Evolutionary conservation across 1,140 invertebrate species (phyloP).

Genomic region (Zaprionus capensis): DNA sequence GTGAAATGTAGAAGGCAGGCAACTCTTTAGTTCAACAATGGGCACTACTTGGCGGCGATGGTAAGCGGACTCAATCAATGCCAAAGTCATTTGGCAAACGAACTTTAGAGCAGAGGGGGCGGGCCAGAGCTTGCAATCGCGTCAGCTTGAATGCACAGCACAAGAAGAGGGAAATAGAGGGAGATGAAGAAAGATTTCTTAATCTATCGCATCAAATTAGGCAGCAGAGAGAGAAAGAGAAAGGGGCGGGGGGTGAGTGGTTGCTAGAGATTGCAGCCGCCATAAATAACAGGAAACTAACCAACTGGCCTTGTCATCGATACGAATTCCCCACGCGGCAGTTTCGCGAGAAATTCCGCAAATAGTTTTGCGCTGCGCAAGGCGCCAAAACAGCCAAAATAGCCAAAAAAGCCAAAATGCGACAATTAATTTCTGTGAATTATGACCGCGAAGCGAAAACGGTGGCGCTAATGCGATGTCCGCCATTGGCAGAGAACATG

Average conservation of each 20-base stretch:
- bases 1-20: not conserved
- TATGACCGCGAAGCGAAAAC: conserved; percentile 75
- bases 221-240: not conserved
- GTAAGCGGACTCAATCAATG: conserved; percentile 20
- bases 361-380: not conserved
- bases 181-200: not conserved
- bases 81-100: conserved; percentile 44
- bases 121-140: not conserved
- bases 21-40: not conserved
- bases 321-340: not conserved
- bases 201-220: conserved; percentile 4
- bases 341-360: not conserved
- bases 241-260: not conserved
- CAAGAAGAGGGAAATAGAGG: not conserved
- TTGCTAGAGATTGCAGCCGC: not conserved
- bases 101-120: not conserved
- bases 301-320: conserved; percentile 27
- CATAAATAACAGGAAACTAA: conserved; percentile 13
- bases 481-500: conserved; percentile 60
- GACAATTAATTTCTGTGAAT: conserved; percentile 81
- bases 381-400: not conserved
- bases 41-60: conserved; percentile 21
- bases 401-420: conserved; percentile 53
- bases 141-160: conserved; percentile 1
- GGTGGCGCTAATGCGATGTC: conserved; percentile 71